A percentile compares a stretch with the other conserved stretches of the same genome.
Evolutionary conservation across 1,140 invertebrate species (phyloP).

Genomic region (Hycleus phaleratus): DNA sequence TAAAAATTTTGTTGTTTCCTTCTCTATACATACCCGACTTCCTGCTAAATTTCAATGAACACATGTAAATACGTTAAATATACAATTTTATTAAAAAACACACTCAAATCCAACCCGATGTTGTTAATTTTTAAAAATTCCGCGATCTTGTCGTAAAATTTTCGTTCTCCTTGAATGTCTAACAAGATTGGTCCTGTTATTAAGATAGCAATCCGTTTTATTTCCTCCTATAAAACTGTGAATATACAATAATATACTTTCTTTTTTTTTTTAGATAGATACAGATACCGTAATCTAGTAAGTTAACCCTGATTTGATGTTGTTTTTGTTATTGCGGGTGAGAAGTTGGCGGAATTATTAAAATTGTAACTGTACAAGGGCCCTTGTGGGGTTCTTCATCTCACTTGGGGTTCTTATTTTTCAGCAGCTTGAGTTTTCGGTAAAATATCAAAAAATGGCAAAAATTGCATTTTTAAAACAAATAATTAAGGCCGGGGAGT

Average conservation of each 20-base stretch:
- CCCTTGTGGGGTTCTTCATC: conserved; percentile 7
- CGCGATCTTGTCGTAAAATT: background rate
- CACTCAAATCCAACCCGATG: background rate
- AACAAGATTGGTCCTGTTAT: conserved; percentile 42
- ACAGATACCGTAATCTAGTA: conserved; percentile 9
- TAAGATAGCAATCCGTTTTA: conserved; percentile 44
- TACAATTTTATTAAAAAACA: too few species aligned
- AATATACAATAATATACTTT: conserved; percentile 30
- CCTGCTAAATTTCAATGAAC: too few species aligned
- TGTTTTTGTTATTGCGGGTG: background rate
- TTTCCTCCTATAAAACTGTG: conserved; percentile 38
- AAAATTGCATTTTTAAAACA: too few species aligned
- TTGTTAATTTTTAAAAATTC: background rate
- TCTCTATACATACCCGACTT: too few species aligned
- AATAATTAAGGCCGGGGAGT: too few species aligned
- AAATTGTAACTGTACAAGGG: conserved; percentile 25
- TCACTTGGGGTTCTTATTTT: background rate
- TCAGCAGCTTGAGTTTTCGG: background rate
- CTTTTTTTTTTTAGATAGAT: conserved; percentile 24
- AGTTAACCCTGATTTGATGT: background rate
- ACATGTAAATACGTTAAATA: too few species aligned
- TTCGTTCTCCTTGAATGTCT: conserved; percentile 29
- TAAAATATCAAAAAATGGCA: too few species aligned
- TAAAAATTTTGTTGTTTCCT: too few species aligned
- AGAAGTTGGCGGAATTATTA: conserved; percentile 24